Evolutionary conservation across 30 jellyfish, hydroid and myxozoan species (phyloP), one percentile per base, ranked within the genome.

Genomic region (Sanderia malayensis): DNA sequence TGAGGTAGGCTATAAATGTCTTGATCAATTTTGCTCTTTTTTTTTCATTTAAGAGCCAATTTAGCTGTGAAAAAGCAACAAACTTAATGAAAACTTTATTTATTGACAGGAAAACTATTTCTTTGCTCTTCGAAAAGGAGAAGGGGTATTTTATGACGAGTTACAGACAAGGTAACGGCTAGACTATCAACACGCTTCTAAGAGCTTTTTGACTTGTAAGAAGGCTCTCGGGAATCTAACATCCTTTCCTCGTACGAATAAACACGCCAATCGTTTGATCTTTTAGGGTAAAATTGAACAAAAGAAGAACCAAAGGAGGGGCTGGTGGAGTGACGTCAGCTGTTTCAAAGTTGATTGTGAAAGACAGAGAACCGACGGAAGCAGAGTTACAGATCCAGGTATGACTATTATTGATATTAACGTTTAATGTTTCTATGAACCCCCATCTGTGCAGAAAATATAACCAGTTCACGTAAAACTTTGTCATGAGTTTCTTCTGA

Each of bases 301-400:
- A 92, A 67, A 80, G 98, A 44, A 79, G 98, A 1, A 94, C 90
- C 2, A 72, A 89, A 31, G 98, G 98, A 15, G 98, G 98, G 34
- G 96, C 95, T n/a, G 98, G 98, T 1, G 98, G 98, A 1, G 86
- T 92, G 11, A 29, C 96, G 22, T 92, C 98, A 17, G 88, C 98
- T 18, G 98, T 92, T 3, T 92, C 98, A 8, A 92, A 92, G 69
- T 75, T 92, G 37, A 73, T 92, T 45, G 98, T 92, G 44, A 75
- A 83, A 74, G 78, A 73, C 74, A 85, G 98, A 58, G 96, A 92
- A 58, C 95, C 98, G 46, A 92, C 96, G 23, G 98, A 92, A 46
- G 81, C 84, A 23, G 98, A 92, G 59, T 31, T 75, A 22, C 80
- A 86, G 41, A 44, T 84, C n/a, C 98, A 92, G 98, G 98, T 92